phyloP scores from a whole-genome alignment of 2,888 invertebrate species.

The Drosophila mimica region DNA sequence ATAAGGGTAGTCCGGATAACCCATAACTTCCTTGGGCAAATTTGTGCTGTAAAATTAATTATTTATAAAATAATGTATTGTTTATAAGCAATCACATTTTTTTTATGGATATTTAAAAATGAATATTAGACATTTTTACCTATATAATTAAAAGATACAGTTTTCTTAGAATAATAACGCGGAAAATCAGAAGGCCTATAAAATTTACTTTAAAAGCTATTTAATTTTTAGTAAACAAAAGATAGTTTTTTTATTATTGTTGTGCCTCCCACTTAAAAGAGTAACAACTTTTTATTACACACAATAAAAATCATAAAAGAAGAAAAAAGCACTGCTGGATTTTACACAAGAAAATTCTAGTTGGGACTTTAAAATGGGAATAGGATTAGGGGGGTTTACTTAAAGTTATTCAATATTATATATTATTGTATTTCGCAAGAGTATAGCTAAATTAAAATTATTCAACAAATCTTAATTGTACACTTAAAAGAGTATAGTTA shows the following conservation, averaged over 20 bases:
- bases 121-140: neutral
- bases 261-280: neutral
- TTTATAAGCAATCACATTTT: neutral
- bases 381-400: neutral
- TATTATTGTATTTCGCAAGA: neutral
- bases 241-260: neutral
- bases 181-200: no score
- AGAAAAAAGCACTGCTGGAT: no score
- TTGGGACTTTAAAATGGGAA: neutral
- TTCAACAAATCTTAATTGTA: neutral
- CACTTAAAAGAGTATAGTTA: neutral
- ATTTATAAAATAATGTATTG: neutral
- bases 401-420: neutral
- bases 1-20: conserved; percentile 94
- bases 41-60: conserved; percentile 93
- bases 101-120: neutral
- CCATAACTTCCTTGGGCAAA: conserved; percentile 97
- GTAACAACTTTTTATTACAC: neutral
- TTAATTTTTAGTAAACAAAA: neutral
- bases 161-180: no score
- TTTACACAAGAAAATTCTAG: neutral
- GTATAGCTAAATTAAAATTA: neutral
- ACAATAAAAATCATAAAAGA: neutral
- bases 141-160: neutral
- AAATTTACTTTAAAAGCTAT: neutral